Evolutionary conservation across 2,888 invertebrate genomes (phyloP), one percentile per base, ranked within the genome.

Genomic region (Lasioglossum calceatum): DNA sequence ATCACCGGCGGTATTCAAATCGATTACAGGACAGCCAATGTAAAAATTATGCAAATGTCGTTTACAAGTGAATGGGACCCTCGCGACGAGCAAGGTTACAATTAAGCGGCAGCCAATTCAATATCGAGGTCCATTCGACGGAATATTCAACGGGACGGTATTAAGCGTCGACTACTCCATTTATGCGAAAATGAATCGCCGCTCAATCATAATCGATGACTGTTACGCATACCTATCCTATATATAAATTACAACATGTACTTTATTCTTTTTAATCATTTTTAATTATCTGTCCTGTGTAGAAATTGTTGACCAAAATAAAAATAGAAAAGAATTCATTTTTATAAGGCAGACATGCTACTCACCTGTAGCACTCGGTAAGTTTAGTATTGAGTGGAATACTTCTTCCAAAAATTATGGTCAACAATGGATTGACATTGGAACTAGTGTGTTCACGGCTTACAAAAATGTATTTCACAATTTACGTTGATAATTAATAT

Each of bases 41-140:
- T 94, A 95, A 94, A 94, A 95, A 95, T 95, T 95, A 95, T 95
- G 95, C 92, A 95, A 94, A 95, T 94, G 91, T 84, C 93, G 93
- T 93, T 94, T 94, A 94, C 94, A 93, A 94, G 93, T 93, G 93
- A 94, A 94, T 93, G 89, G 91, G 89, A 92, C 89, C 91, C 87
- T 90, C 91, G 90, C 90, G 92, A 89, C 88, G 93, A 92, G 93
- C 91, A 92, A 94, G 93, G 95, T 93, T 95, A 95, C 94, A 95
- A 95, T 95, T 95, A 95, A 93, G 94, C 93, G 92, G 93, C 86
- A 93, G 93, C 93, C 94, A 94, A 95, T 95, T 95, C 94, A 95
- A 95, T 95, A 95, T 94, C 95, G 93, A 92, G 93, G 92, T 93
- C 94, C 91, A 94, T 94, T 95, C 92, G 91, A 87, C 92, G 90